Evolutionary conservation across 35 echinoderm and acorn worm species (phyloP), one percentile per base, ranked within the genome.

Genomic region (Diadema setosum): DNA sequence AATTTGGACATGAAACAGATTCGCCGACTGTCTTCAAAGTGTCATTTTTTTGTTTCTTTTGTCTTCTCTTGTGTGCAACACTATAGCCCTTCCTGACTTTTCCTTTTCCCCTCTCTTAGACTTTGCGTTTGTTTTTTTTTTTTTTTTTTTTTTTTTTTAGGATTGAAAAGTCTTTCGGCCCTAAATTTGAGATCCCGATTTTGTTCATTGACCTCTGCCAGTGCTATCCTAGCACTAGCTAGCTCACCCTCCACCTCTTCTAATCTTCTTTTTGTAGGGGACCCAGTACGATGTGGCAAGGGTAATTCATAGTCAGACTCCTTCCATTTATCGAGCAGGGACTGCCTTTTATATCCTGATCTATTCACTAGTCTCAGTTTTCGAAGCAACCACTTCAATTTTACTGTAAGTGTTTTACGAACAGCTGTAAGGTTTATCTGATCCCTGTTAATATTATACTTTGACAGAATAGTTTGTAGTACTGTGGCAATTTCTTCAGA

Each of bases 281-380:
- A 83, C 27, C 90, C 69, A 9, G 84, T 86, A 81, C 37, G 42
- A 46, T 87, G 76, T 63, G 42, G 75, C 31, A 65, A 17, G 45
- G 73, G 74, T n/a, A 91, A 27, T 6, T 6, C 29, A 65, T 50
- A 50, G 46, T 7, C 18, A 50, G 7, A 50, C 7, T 50, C 46
- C 18, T 50, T 50, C 46, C 46, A 50, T 50, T 50, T 18, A 18
- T 50, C 18, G 18, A 50, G 46, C 46, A 50, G 7, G 18, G 46
- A 50, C 46, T 7, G 46, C 46, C 46, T 50, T 50, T 50, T 50
- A 50, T 50, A 50, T 9, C 46, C 46, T 9, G 46, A 50, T 18
- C 46, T 50, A 9, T 50, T 50, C 46, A 50, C 46, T 9, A 50
- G 46, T 9, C 18, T 50, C 18, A 50, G 46, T 50, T 50, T 50